Evolutionary conservation across 2,888 invertebrate genomes (phyloP).

Genomic region (Temnothorax ravouxi): DNA sequence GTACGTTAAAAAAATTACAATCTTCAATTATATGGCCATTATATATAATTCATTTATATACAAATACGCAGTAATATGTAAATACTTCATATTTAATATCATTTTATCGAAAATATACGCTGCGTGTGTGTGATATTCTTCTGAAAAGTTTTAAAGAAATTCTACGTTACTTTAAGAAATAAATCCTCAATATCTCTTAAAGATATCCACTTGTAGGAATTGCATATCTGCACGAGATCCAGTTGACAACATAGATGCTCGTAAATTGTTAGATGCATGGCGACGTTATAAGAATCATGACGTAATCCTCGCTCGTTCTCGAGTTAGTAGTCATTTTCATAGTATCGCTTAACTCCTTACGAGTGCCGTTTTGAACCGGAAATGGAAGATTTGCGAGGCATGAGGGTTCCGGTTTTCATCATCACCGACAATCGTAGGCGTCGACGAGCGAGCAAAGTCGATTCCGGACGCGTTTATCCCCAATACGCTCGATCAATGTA

Average conservation of each 20-base stretch:
- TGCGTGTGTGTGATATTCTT: not conserved
- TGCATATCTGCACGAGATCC: not conserved
- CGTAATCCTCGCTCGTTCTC: constrained; percentile 44
- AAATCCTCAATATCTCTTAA: not conserved
- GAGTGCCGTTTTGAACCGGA: constrained; percentile 67
- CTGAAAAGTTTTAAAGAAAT: not conserved
- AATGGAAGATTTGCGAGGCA: constrained; percentile 72
- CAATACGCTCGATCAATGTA: constrained; percentile 40
- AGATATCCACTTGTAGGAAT: not conserved
- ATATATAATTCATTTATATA: not conserved
- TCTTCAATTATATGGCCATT: not conserved
- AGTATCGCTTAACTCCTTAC: constrained; percentile 40
- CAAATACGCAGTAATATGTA: not conserved
- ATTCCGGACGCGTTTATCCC: constrained; percentile 43
- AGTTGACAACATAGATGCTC: not conserved
- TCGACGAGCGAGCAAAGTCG: constrained; percentile 44
- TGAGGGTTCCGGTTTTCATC: constrained; percentile 53
- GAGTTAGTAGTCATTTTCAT: constrained; percentile 38
- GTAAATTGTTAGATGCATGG: not conserved
- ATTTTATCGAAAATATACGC: not conserved
- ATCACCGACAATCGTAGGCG: constrained; percentile 58
- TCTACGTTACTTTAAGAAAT: not conserved
- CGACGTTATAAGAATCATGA: constrained; percentile 22
- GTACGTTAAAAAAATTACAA: not conserved
- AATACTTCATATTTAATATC: not conserved